phyloP scores from a whole-genome alignment of 35 echinoderm and acorn worm genomes.

The Strongylocentrotus purpuratus region DNA sequence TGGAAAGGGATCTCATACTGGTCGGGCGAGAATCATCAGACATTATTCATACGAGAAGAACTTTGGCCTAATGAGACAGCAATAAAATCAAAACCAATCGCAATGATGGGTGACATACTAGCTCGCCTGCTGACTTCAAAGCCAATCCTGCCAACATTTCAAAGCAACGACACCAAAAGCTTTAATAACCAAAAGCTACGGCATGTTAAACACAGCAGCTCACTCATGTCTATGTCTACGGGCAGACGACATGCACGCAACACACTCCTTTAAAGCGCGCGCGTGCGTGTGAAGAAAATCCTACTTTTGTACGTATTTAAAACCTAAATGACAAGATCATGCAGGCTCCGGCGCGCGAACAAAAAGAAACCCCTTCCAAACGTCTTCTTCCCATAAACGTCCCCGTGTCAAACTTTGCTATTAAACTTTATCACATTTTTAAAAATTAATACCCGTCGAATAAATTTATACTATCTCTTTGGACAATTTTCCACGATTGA shows the following conservation, averaged over 20 bases:
- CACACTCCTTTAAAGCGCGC: conserved; percentile 39
- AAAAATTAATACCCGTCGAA: conserved; percentile 56
- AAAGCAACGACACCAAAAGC: background rate
- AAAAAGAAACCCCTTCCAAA: background rate
- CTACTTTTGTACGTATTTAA: background rate
- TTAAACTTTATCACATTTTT: conserved; percentile 58
- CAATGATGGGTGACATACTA: conserved; percentile 25
- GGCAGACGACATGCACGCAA: conserved; percentile 5
- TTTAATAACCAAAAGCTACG: conserved; percentile 18
- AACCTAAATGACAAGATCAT: conserved; percentile 27
- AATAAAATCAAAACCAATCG: conserved; percentile 31
- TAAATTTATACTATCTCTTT: conserved; percentile 51
- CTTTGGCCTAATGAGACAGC: background rate
- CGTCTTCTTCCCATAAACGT: conserved; percentile 41
- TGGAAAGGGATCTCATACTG: background rate
- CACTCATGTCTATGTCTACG: background rate
- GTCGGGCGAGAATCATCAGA: background rate
- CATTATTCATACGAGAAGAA: background rate
- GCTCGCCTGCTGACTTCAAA: conserved; percentile 20
- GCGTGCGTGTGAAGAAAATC: background rate
- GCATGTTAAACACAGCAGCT: background rate
- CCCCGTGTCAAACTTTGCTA: conserved; percentile 55
- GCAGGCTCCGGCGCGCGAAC: conserved; percentile 1
- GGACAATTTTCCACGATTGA: conserved; percentile 38
- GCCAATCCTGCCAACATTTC: background rate